Evolutionary conservation across 2,888 invertebrate species (phyloP), one percentile per base, ranked within the genome.

Genomic region (Ctenicera cuprea): DNA sequence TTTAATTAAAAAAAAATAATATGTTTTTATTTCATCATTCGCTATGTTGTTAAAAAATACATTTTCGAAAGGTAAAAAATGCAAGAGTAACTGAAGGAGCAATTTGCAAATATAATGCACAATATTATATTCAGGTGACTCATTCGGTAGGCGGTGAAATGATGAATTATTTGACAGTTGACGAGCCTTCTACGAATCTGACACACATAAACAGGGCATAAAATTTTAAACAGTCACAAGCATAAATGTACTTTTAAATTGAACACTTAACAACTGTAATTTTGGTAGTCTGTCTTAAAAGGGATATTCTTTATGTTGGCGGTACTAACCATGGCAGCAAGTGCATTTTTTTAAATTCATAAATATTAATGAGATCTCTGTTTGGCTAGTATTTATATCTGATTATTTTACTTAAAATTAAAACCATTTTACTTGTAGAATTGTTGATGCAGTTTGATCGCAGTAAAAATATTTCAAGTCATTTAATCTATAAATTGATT

Each of bases 151-250:
- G 73, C 73, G 73, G 57, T 50, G 50, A 57, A 72, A 69, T 73
- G 73, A 76, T 78, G 76, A 78, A 70, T 76, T 75, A 76, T 75
- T 71, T 74, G 78, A 76, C 78, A 74, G 70, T 52, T 77, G 76
- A 77, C 67, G 76, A 67, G 67, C 62, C 61, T 78, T 76, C 74
- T 43, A n/a, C 52, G 73, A 70, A 76, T 71, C 52, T 71, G 71
- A 76, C 73, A 71, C 43, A 50, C 70, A 72, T 72, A 68, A 71
- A 69, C 62, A 30, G 12, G 18, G 50, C 70, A 48, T 30, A 63
- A 68, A 50, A 45, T 37, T 48, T 63, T 50, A 26, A 43, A 9
- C 41, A 9, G 74, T 71, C 71, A 71, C 30, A 62, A 12, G 50
- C 52, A 37, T 66, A 74, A 69, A 63, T 45, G 59, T 38, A 62